Conservation (phyloP, 1,140 invertebrate genomes). For the Trinorchestia longiramus region DNA sequence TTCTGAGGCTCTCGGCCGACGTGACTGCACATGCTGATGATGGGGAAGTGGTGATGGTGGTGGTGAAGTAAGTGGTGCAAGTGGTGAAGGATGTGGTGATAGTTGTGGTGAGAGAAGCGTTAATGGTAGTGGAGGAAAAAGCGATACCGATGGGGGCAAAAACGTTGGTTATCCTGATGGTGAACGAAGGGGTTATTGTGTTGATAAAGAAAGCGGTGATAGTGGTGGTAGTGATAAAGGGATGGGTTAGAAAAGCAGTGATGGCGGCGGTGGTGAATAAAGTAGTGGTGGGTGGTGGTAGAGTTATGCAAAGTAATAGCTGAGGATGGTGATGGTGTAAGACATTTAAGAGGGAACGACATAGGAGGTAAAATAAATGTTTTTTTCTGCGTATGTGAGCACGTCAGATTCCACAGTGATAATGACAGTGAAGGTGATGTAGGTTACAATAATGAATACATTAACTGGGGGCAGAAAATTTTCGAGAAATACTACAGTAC, state of each 20-base stretch:
- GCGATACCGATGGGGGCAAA: not conserved
- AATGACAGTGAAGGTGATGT: not conserved
- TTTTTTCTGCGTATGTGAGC: too few species aligned
- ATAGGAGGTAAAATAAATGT: not conserved
- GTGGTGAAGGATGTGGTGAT: not conserved
- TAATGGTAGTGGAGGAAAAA: too few species aligned
- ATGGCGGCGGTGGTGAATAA: too few species aligned
- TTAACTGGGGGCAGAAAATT: not conserved
- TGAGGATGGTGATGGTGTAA: not conserved
- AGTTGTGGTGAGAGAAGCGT: not conserved
- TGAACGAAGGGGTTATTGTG: not conserved
- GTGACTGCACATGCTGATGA: constrained; percentile 53
- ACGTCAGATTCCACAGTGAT: too few species aligned
- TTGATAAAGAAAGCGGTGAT: not conserved
- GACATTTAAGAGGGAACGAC: not conserved
- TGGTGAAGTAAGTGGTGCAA: not conserved
- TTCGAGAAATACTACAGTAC: not conserved
- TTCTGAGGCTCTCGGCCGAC: not conserved
- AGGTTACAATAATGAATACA: not conserved
- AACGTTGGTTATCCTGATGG: not conserved
- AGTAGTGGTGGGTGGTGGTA: not conserved
- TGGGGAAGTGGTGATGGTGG: not conserved
- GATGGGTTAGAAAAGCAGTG: not conserved
- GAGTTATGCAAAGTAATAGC: not conserved
- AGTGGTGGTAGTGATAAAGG: not conserved